These are phyloP conservation scores for Hymenochirus boettgeri DNA, from an alignment of 2,113 vertebrate species.

Conservation along the genomic window DNA sequence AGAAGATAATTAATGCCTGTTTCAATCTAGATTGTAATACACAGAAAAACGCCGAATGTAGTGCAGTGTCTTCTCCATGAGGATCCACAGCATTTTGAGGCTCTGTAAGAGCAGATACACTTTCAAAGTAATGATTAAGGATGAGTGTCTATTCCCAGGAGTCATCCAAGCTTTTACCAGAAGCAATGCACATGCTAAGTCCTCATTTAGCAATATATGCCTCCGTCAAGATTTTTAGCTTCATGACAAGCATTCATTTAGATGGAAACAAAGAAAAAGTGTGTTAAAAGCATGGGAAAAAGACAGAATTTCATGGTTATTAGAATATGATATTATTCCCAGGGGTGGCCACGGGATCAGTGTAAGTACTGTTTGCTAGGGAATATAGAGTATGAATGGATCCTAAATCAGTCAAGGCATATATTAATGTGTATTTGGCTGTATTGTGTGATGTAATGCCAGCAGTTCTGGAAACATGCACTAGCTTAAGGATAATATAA, in stretches of 20 bases:
- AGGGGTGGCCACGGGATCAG: no score
- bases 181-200: conserved; percentile 59
- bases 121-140: conserved; percentile 46
- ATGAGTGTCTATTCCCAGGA: conserved; percentile 59
- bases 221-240: conserved; percentile 40
- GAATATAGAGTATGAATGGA: no score
- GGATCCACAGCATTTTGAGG: background rate
- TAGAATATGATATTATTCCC: background rate
- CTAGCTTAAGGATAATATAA: no score
- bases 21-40: background rate
- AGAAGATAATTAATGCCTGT: no score
- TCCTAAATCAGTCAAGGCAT: no score
- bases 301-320: conserved; percentile 7
- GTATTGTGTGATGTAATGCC: no score
- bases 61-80: background rate
- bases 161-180: conserved; percentile 64
- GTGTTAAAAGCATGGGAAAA: conserved; percentile 13
- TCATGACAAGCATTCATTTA: background rate
- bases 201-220: conserved; percentile 54
- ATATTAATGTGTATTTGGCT: no score
- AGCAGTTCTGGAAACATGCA: no score
- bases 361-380: no score
- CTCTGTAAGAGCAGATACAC: conserved; percentile 11
- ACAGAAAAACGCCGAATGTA: background rate
- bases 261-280: conserved; percentile 13